phyloP scores from a whole-genome alignment of 2,888 invertebrate species.

The Rosalia funebris region DNA sequence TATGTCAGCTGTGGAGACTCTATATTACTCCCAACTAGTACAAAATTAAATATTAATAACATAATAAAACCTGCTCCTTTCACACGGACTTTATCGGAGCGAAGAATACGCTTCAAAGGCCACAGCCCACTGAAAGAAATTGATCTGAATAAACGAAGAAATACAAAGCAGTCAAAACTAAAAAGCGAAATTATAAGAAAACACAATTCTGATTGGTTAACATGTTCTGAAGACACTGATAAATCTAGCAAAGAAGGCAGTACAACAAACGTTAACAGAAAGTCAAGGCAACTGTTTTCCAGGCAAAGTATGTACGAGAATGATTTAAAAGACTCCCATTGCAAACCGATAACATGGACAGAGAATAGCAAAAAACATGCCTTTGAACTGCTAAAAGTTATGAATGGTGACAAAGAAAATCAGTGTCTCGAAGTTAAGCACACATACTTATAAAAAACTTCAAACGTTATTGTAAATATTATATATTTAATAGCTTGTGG shows the following conservation, averaged over 20 bases:
- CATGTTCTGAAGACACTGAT: constrained; percentile 37
- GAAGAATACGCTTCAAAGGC: constrained; percentile 58
- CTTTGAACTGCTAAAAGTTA: constrained; percentile 58
- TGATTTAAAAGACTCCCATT: constrained; percentile 24
- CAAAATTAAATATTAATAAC: constrained; percentile 57
- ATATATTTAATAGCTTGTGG: too few species aligned
- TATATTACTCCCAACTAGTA: constrained; percentile 58
- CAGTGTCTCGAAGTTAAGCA: constrained; percentile 51
- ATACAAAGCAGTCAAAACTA: constrained; percentile 32
- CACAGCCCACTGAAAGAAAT: constrained; percentile 60
- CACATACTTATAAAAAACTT: constrained; percentile 53
- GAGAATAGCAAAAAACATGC: constrained; percentile 60
- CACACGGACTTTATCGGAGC: constrained; percentile 57
- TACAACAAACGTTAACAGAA: constrained; percentile 10
- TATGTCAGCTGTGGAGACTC: constrained; percentile 63
- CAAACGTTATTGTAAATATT: too few species aligned
- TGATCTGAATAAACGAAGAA: constrained; percentile 42
- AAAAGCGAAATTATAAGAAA: constrained; percentile 27
- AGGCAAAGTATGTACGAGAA: constrained; percentile 30
- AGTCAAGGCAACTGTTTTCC: constrained; percentile 33
- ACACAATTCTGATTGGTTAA: constrained; percentile 29
- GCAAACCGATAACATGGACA: constrained; percentile 56
- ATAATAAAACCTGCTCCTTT: constrained; percentile 57
- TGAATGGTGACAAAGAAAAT: constrained; percentile 51
- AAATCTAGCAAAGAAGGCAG: constrained; percentile 23